Conservation (phyloP, 53 echinoderm and acorn worm genomes). For the Patiria pectinifera region DNA sequence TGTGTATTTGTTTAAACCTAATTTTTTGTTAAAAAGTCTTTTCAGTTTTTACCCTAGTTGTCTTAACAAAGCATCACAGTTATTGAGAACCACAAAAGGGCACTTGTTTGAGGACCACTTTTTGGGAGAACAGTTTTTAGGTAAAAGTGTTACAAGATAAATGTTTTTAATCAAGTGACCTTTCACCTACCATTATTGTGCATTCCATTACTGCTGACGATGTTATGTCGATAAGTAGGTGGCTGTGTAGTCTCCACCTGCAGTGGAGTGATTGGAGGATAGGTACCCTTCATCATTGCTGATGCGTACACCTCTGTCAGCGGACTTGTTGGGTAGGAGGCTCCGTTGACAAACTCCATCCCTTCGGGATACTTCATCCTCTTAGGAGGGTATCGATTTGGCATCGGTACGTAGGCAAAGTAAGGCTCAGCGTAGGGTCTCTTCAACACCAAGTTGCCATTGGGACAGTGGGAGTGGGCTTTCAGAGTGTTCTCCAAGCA, state of each 20-base stretch:
- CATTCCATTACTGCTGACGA: slow-evolving; percentile 45
- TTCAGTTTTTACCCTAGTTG: too few relatives aligned
- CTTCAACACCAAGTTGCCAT: slow-evolving; percentile 65
- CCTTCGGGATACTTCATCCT: slow-evolving; percentile 84
- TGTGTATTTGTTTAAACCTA: too few relatives aligned
- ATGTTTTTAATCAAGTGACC: neutral
- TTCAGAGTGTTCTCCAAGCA: slow-evolving; percentile 89
- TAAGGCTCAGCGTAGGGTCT: slow-evolving; percentile 67
- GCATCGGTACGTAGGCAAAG: slow-evolving; percentile 70
- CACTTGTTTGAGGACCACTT: neutral
- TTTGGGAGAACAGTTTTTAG: neutral
- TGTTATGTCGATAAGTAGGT: slow-evolving; percentile 45
- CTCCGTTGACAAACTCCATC: slow-evolving; percentile 64
- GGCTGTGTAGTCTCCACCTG: slow-evolving; percentile 49
- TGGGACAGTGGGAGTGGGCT: slow-evolving; percentile 74
- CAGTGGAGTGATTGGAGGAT: slow-evolving; percentile 44
- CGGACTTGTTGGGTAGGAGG: slow-evolving; percentile 62
- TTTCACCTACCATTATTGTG: slow-evolving; percentile 54
- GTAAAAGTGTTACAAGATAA: neutral
- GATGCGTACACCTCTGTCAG: slow-evolving; percentile 62
- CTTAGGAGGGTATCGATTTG: slow-evolving; percentile 75
- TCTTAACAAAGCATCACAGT: too few relatives aligned
- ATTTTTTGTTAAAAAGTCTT: too few relatives aligned
- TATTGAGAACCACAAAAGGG: neutral
- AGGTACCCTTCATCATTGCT: slow-evolving; percentile 59